Evolutionary conservation across 2,888 invertebrate species (phyloP), one percentile per base, ranked within the genome.

Genomic region (Caenorhabditis macrosperma): DNA sequence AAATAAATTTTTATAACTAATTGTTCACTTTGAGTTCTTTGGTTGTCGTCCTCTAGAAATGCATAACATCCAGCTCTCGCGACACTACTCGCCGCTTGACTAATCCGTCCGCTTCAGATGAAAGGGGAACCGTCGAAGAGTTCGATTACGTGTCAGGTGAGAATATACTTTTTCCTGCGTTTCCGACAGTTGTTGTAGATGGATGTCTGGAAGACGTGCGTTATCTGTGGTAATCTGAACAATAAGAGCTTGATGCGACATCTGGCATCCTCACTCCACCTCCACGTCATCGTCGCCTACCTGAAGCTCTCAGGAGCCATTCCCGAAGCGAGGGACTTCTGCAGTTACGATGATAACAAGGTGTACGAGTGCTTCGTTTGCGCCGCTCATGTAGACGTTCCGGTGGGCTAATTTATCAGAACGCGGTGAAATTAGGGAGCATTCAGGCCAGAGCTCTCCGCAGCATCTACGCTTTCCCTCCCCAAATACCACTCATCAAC

Each of bases 191-290:
- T n/a, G 26, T 61, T 61, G 1, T 48, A 61, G 61, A 48, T 5
- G 33, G 48, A 61, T 7, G 24, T 48, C 20, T 61, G 48, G 48
- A 61, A 61, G 61, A 61, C 61, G 15, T 61, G 61, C 12, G 61
- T 61, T 20, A 22, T 61, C 1, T 61, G 61, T 15, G 61, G 61
- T 20, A 15, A 48, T 26, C 48, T 61, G 20, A 48, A 48, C 22
- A 48, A 61, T 15, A 46, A 17, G 15, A 10, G 6, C 12, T 20
- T 15, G 30, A 61, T 61, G 61, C n/a, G 20, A 0, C 26, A 17
- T 12, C 20, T 61, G 12, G 48, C 3, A 3, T 10, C 26, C 12
- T 12, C 60, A 2, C 28, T 20, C 7, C 61, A 61, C 10, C 48
- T 61, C 1, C 61, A 61, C 20, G 28, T 61, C 6, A 2, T 48